Evolutionary conservation across 2,888 invertebrate species (phyloP).

Genomic region (Nomada lathburiana): DNA sequence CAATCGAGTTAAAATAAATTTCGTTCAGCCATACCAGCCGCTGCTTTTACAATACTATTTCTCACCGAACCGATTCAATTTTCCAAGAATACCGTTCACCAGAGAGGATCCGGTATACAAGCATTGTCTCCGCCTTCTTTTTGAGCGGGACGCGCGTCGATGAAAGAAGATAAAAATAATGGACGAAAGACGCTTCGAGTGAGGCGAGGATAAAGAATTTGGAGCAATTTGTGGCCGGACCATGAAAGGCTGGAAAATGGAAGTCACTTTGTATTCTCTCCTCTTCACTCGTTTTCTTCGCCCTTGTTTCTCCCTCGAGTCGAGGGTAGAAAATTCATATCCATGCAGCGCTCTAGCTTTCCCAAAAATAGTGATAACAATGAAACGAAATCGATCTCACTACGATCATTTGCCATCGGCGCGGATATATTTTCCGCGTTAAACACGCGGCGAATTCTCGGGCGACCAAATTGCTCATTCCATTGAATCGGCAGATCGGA

Average conservation of each 20-base stretch:
- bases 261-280: constrained; percentile 28
- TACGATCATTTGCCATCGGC: not conserved
- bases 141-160: constrained; percentile 8
- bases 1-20: too few species aligned
- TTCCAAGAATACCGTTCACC: not conserved
- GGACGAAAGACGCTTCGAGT: constrained; percentile 23
- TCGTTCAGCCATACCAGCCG: too few species aligned
- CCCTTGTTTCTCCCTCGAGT: constrained; percentile 15
- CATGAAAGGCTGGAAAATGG: constrained; percentile 37
- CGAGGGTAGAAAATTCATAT: not conserved
- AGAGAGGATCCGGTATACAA: not conserved
- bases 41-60: not conserved
- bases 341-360: not conserved
- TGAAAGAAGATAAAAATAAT: constrained; percentile 36
- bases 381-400: not conserved
- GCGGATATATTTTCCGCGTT: not conserved
- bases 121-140: constrained; percentile 5
- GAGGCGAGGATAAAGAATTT: constrained; percentile 49
- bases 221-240: constrained; percentile 33
- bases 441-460: not conserved
- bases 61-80: not conserved
- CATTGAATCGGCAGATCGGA: too few species aligned
- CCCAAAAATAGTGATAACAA: not conserved
- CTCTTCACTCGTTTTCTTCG: not conserved
- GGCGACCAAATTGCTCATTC: not conserved